Evolutionary conservation across 2,797 vertebrate genomes (phyloP).

Genomic region (Peromyscus melanophrys): DNA sequence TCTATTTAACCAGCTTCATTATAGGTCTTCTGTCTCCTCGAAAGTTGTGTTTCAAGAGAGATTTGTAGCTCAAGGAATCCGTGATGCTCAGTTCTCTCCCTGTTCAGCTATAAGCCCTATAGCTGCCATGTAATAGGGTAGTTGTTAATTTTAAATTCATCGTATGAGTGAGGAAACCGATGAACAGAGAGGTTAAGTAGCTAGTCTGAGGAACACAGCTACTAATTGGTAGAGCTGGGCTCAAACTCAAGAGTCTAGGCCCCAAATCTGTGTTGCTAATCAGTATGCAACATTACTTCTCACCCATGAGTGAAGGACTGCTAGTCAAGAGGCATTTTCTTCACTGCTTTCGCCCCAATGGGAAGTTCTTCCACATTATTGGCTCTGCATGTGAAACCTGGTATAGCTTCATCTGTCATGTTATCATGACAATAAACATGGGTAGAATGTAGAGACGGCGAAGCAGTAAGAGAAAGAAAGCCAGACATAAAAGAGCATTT

Average conservation of each 20-base stretch:
- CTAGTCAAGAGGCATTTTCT: background rate
- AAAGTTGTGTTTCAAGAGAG: constrained; percentile 4
- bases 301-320: background rate
- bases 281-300: background rate
- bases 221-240: background rate
- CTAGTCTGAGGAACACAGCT: background rate
- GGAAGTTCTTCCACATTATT: background rate
- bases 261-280: background rate
- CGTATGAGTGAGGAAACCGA: constrained; percentile 36
- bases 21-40: background rate
- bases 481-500: background rate
- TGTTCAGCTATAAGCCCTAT: background rate
- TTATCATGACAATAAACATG: background rate
- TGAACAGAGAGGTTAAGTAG: background rate
- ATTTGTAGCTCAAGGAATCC: background rate
- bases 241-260: background rate
- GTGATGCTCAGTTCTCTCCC: background rate
- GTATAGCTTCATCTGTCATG: background rate
- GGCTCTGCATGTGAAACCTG: background rate
- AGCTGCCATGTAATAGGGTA: background rate
- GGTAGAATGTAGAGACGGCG: background rate
- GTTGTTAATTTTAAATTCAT: background rate
- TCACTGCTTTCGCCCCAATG: background rate
- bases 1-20: background rate
- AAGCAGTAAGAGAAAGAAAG: constrained; percentile 24